Base-by-base conservation (phyloP, 2,888 invertebrate species). In the Abscondita cerata region DNA sequence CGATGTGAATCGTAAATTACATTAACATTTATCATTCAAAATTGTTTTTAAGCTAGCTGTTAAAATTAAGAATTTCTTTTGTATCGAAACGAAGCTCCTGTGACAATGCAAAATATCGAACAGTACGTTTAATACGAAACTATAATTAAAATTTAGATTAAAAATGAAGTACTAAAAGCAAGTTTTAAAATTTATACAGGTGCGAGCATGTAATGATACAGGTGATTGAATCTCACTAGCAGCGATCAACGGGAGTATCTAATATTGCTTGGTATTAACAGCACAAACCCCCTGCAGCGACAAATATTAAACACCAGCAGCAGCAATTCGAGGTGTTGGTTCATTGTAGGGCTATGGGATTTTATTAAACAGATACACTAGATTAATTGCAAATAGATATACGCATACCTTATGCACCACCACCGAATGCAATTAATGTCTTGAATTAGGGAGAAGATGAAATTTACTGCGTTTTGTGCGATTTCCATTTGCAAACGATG, bases 261-360 rank as follows among this genome's bases (percentile, higher is more conserved):
- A 68, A 69, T 69, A 69, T 65, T 64, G 60, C 65, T 57, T 62
- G 65, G 66, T 68, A 68, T 69, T 66, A 69, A 68, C 60, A 59
- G 54, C 52, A 41, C 33, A 53, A 56, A 62, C 65, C 67, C 64
- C 64, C 65, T 56, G 66, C 52, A 56, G 66, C 60, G 68, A 62
- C 61, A 62, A 65, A 68, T 64, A 69, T 69, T 69, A 69, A 69
- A 69, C 67, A 67, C 68, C 69, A 52, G 64, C 64, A 60, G 64
- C 64, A 44, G 44, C 19, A 16, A 44, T 19, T 57, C 64, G 51
- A 60, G 59, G 64, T 64, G 56, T 60, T 25, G 25, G 25, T 25
- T 25, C 25, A 25, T 25, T 60, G 53, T 44, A 18, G 44, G 53
- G 60, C 47, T 60, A 16, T 12, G 34, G 51, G 51, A 51, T 51